Evolutionary conservation across 2,113 vertebrate genomes (phyloP).

Genomic region (Saguinus imperator): DNA sequence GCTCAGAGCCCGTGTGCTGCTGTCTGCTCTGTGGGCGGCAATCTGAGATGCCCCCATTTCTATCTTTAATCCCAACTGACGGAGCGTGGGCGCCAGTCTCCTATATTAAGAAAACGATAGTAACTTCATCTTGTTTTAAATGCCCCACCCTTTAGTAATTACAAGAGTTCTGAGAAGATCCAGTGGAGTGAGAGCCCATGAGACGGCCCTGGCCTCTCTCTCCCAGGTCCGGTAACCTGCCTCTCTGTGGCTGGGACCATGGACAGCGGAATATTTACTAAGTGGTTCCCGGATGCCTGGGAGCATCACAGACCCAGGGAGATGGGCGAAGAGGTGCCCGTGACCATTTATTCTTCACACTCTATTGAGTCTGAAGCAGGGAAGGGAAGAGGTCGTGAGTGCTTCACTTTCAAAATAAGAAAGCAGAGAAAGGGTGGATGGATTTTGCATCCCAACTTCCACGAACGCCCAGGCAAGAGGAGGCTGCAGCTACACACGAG

Average conservation of each 20-base stretch:
- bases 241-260: not conserved
- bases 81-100: conserved; percentile 48
- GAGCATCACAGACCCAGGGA: rapidly evolving
- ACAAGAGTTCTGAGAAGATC: conserved; percentile 1
- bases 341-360: no score
- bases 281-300: rapidly evolving
- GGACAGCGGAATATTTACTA: not conserved
- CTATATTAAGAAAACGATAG: conserved; percentile 64
- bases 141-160: not conserved
- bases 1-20: not conserved
- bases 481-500: rapidly evolving
- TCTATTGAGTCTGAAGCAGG: rapidly evolving
- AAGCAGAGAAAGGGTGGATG: not conserved
- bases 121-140: conserved; percentile 49
- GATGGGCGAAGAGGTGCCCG: not conserved
- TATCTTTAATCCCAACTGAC: conserved; percentile 66
- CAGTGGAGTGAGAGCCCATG: not conserved
- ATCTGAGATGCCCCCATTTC: conserved; percentile 58
- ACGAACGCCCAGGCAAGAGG: no score
- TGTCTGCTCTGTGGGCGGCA: not conserved
- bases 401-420: not conserved
- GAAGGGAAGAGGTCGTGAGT: not conserved
- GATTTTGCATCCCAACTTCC: no score
- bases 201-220: not conserved
- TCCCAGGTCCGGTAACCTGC: not conserved